phyloP scores from a whole-genome alignment of 2,888 invertebrate species.

The Patella depressa region DNA sequence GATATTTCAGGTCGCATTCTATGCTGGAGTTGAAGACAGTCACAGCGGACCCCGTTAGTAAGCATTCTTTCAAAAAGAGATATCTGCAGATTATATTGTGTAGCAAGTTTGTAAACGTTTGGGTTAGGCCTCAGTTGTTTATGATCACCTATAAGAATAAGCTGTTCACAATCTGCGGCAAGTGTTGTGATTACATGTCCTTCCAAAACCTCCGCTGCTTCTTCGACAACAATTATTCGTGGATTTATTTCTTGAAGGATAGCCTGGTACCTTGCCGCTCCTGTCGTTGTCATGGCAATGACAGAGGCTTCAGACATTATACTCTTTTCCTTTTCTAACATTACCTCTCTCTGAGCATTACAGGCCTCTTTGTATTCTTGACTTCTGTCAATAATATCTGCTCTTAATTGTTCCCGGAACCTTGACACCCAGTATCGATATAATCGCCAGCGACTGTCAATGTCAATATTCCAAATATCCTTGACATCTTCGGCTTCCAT shows the following conservation, averaged over 20 bases:
- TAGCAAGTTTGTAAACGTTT: slow-evolving; percentile 78
- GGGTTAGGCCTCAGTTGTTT: slow-evolving; percentile 83
- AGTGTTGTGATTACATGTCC: slow-evolving; percentile 84
- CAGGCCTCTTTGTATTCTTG: slow-evolving; percentile 41
- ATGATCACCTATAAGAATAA: slow-evolving; percentile 87
- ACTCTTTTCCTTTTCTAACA: slow-evolving; percentile 55
- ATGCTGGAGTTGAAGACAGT: slow-evolving; percentile 78
- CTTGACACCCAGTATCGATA: slow-evolving; percentile 69
- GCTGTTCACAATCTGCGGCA: slow-evolving; percentile 81
- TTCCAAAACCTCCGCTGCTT: slow-evolving; percentile 89
- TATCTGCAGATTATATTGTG: slow-evolving; percentile 78
- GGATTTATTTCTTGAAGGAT: slow-evolving; percentile 74
- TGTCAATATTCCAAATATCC: slow-evolving; percentile 54
- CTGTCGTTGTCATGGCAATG: slow-evolving; percentile 70
- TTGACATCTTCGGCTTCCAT: slow-evolving; percentile 42
- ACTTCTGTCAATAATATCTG: slow-evolving; percentile 36
- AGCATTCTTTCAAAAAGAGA: slow-evolving; percentile 87
- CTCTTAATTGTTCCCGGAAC: slow-evolving; percentile 37
- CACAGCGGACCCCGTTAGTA: slow-evolving; percentile 76
- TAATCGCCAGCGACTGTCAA: slow-evolving; percentile 71
- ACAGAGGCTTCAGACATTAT: slow-evolving; percentile 58
- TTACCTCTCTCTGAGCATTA: slow-evolving; percentile 43
- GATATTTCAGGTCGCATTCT: slow-evolving; percentile 68
- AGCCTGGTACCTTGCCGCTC: slow-evolving; percentile 63
- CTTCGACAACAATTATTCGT: slow-evolving; percentile 79